A percentile compares a stretch with the other conserved stretches of the same genome.
These are phyloP conservation scores for Lophius americanus DNA, from an alignment of 2,797 vertebrate genomes.

Conservation along the genomic window DNA sequence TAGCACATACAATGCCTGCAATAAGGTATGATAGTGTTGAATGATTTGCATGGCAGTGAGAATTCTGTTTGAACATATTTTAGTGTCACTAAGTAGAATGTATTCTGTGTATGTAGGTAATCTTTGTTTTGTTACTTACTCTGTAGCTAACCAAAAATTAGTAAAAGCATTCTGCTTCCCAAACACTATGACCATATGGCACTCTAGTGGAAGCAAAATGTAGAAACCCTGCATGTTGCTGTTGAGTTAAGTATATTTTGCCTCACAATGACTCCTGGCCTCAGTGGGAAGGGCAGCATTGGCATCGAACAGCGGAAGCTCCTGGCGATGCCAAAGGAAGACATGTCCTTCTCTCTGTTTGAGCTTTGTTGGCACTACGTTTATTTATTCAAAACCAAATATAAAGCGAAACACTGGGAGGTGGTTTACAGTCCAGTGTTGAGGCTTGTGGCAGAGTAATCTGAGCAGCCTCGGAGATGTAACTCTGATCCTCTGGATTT, in stretches of 20 bases:
- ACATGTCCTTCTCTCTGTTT: conserved; percentile 70
- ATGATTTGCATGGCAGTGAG: neutral
- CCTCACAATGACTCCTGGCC: conserved; percentile 57
- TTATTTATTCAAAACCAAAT: conserved; percentile 54
- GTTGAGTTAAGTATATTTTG: conserved; percentile 46
- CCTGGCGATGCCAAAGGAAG: conserved; percentile 79
- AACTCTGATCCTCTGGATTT: conserved; percentile 33
- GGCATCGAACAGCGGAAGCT: conserved; percentile 78
- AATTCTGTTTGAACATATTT: neutral
- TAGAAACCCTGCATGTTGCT: conserved; percentile 65
- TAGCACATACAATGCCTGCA: neutral
- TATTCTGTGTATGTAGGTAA: neutral
- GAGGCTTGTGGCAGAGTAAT: conserved; percentile 59
- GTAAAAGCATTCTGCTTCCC: conserved; percentile 38
- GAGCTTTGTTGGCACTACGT: conserved; percentile 64
- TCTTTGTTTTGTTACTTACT: conserved; percentile 16
- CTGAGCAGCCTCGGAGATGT: conserved; percentile 45
- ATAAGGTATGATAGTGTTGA: neutral
- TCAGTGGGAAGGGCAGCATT: conserved; percentile 73
- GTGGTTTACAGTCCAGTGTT: conserved; percentile 40
- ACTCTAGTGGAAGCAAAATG: conserved; percentile 64
- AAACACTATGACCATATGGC: conserved; percentile 71
- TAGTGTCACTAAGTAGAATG: neutral
- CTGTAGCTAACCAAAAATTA: conserved; percentile 32
- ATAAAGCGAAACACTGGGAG: conserved; percentile 41